phyloP scores from a whole-genome alignment of 2,888 invertebrate genomes.

The Esperia sulphurella region DNA sequence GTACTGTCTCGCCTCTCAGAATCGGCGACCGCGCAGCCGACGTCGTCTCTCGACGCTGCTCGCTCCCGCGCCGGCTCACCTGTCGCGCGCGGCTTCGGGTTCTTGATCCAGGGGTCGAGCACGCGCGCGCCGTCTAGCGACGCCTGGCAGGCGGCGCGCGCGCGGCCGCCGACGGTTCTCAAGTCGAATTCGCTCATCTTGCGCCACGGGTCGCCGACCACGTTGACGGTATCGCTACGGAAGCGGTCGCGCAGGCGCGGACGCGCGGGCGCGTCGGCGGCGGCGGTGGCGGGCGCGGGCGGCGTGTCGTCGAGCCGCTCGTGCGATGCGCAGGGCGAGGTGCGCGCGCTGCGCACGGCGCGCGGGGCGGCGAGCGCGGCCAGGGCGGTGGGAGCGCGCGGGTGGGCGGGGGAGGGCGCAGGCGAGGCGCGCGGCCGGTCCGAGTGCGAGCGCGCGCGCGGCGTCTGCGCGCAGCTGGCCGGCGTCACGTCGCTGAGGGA shows the following conservation, averaged over 20 bases:
- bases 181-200: conserved; percentile 56
- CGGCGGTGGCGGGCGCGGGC: conserved; percentile 12
- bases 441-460: conserved; percentile 64
- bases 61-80: conserved; percentile 7
- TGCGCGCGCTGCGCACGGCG: conserved; percentile 48
- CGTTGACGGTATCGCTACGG: conserved; percentile 27
- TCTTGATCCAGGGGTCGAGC: conserved; percentile 39
- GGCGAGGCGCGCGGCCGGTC: conserved; percentile 56
- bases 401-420: conserved; percentile 31
- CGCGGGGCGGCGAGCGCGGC: conserved; percentile 26
- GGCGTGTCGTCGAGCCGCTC: conserved; percentile 14
- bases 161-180: conserved; percentile 15
- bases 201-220: conserved; percentile 51
- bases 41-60: conserved; percentile 17
- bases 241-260: conserved; percentile 24
- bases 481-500: conserved; percentile 70
- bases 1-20: conserved; percentile 22
- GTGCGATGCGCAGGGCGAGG: conserved; percentile 44
- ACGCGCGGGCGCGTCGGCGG: conserved; percentile 45
- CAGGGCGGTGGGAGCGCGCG: conserved; percentile 28
- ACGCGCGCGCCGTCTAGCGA: conserved; percentile 37
- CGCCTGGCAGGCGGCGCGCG: conserved; percentile 34
- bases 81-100: conserved; percentile 17
- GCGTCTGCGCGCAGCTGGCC: conserved; percentile 49
- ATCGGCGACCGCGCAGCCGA: conserved; percentile 12